phyloP scores from a whole-genome alignment of 2,888 invertebrate species.

The Harpagoxenus sublaevis region DNA sequence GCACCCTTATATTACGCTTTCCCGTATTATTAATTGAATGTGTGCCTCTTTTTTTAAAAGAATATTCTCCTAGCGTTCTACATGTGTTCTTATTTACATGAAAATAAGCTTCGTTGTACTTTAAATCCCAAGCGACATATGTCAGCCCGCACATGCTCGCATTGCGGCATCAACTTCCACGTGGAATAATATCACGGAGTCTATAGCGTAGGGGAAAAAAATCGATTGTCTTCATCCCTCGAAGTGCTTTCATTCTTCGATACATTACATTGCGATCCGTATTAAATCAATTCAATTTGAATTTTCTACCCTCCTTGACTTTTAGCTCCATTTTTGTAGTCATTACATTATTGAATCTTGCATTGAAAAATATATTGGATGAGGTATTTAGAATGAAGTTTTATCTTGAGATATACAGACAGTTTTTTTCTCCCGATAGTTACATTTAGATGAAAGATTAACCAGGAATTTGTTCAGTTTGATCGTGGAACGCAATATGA shows the following conservation, averaged over 20 bases:
- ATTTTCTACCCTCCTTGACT: not conserved
- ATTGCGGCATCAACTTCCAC: conserved; percentile 26
- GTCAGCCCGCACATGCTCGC: not conserved
- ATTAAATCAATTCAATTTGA: not conserved
- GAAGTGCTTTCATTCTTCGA: not conserved
- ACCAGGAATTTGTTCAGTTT: not conserved
- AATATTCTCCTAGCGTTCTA: not conserved
- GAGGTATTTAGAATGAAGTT: not conserved
- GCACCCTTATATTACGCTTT: not conserved
- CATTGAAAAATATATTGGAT: not conserved
- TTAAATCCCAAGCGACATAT: conserved; percentile 3
- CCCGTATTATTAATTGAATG: not conserved
- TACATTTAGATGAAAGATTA: not conserved
- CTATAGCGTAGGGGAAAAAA: not conserved
- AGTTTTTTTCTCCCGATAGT: not conserved
- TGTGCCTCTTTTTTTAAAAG: not conserved
- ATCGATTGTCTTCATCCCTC: conserved; percentile 11
- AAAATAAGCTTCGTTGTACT: conserved; percentile 25
- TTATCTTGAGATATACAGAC: not conserved
- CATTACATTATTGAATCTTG: not conserved
- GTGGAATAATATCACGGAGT: conserved; percentile 6
- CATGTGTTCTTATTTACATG: conserved; percentile 14
- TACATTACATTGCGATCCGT: not conserved
- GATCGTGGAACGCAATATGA: not conserved
- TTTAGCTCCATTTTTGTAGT: not conserved